Percentiles rank a stretch among this genome's conserved stretches.
These are phyloP conservation scores for Sterrhoptilus dennistouni DNA, from an alignment of 2,113 vertebrate genomes.

Conservation along the genomic window DNA sequence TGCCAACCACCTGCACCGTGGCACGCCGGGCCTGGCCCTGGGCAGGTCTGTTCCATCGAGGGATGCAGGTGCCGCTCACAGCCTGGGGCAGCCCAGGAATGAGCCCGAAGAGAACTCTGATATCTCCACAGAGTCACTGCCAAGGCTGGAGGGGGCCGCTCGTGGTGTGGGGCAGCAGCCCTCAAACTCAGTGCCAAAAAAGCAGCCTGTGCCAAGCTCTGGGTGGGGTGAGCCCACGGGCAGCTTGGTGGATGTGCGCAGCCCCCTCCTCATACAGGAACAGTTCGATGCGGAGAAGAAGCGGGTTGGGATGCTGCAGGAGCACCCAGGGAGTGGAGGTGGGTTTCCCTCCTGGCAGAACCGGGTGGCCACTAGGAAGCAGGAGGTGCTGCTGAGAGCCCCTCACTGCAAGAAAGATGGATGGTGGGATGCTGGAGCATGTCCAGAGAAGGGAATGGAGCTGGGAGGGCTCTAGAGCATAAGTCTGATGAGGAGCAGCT, in stretches of 20 bases:
- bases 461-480: background rate
- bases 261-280: background rate
- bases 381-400: background rate
- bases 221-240: fast-evolving
- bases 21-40: background rate
- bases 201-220: fast-evolving
- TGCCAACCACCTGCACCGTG: background rate
- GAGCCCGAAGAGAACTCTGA: background rate
- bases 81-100: background rate
- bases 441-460: background rate
- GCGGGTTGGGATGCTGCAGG: fast-evolving
- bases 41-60: fast-evolving
- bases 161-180: fast-evolving
- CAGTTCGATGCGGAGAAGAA: background rate
- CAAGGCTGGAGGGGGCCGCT: fast-evolving
- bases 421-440: fast-evolving
- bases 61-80: fast-evolving
- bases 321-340: background rate
- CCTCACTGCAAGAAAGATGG: background rate
- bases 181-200: background rate
- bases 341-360: background rate
- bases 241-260: background rate
- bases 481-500: background rate
- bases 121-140: fast-evolving
- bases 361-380: background rate